phyloP scores from a whole-genome alignment of 2,113 vertebrate species.

The Polyodon spathula region DNA sequence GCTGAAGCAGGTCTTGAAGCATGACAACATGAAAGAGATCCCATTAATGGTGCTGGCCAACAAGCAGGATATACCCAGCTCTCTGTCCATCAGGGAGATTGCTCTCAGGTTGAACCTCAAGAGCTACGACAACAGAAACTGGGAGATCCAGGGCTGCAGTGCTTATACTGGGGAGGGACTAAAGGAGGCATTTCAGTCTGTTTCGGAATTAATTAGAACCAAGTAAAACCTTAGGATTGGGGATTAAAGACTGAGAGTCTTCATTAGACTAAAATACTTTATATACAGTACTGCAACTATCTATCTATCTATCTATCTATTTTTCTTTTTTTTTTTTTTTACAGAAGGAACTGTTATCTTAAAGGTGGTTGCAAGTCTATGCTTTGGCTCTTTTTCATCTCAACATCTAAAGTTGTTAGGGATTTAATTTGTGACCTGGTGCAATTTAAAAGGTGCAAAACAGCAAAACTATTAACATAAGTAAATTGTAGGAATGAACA shows the following conservation, averaged over 20 bases:
- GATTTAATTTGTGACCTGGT: no score
- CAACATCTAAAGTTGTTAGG: no score
- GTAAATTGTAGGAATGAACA: no score
- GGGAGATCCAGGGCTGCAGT: conserved; percentile 71
- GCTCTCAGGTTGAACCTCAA: conserved; percentile 38
- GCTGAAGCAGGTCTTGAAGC: conserved; percentile 48
- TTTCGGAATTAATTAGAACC: conserved; percentile 56
- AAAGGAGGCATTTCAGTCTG: conserved; percentile 52
- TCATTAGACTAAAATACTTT: no score
- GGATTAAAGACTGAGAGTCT: neutral
- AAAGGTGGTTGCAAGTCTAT: no score
- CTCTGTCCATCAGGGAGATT: conserved; percentile 55
- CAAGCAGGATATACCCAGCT: conserved; percentile 65
- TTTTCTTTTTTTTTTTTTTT: no score
- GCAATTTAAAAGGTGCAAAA: no score
- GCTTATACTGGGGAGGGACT: conserved; percentile 59
- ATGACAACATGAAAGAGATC: conserved; percentile 48
- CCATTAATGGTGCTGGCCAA: conserved; percentile 82
- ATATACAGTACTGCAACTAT: no score
- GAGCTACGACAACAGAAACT: conserved; percentile 29
- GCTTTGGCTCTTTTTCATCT: no score
- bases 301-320: no score
- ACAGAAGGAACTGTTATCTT: no score
- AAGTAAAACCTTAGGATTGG: conserved; percentile 16
- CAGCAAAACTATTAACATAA: no score